These are phyloP conservation scores for Acipenser transmontanus DNA, from an alignment of 2,797 vertebrate genomes.

Conservation along the genomic window DNA sequence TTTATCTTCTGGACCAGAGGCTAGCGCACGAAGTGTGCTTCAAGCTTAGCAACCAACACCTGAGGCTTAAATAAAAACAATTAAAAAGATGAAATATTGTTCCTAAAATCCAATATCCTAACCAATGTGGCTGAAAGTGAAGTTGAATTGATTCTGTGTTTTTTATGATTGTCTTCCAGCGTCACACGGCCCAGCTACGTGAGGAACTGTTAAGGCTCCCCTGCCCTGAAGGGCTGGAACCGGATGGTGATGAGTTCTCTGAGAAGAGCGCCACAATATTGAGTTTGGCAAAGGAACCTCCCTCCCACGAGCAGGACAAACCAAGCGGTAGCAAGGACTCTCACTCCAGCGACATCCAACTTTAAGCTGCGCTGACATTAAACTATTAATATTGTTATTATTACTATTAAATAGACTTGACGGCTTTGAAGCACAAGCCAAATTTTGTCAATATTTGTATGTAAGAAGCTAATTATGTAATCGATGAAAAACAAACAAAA, in stretches of 20 bases:
- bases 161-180: constrained; percentile 48
- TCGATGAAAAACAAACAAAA: constrained; percentile 61
- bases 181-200: constrained; percentile 89
- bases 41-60: no score
- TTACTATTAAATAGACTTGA: constrained; percentile 60
- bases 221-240: constrained; percentile 89
- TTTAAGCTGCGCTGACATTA: constrained; percentile 68
- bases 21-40: no score
- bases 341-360: constrained; percentile 79
- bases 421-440: constrained; percentile 87
- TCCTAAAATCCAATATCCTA: no score
- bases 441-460: constrained; percentile 99
- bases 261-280: constrained; percentile 70
- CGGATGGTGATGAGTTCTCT: constrained; percentile 71
- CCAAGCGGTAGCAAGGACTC: constrained; percentile 80
- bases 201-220: constrained; percentile 93
- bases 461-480: constrained; percentile 96
- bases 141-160: no score
- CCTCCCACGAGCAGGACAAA: constrained; percentile 74
- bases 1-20: no score
- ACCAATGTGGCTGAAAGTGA: no score
- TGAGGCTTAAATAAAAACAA: no score
- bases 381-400: constrained; percentile 44
- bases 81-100: no score
- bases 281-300: constrained; percentile 65